Evolutionary conservation across 2,888 invertebrate genomes (phyloP).

Genomic region (Phymatocera aterrima): DNA sequence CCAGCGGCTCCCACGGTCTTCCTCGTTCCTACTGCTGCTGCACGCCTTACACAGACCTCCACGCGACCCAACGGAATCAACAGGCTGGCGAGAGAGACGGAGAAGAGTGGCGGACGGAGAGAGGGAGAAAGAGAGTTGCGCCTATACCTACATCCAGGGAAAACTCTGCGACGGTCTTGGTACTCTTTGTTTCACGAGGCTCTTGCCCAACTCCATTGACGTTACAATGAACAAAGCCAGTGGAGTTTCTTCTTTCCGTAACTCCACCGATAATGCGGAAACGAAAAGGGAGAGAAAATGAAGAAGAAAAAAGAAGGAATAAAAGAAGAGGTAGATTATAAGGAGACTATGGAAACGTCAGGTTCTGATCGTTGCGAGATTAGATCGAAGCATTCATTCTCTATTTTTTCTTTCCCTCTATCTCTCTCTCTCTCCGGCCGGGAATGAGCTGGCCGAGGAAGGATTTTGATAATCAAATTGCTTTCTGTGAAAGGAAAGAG

Average conservation of each 20-base stretch:
- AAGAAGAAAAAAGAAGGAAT: not conserved
- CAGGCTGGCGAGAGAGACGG: conserved; percentile 42
- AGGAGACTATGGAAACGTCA: not conserved
- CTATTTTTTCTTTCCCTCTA: not conserved
- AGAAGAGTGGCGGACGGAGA: not conserved
- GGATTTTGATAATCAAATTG: conserved; percentile 10
- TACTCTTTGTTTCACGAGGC: conserved; percentile 24
- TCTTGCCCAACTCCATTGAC: conserved; percentile 36
- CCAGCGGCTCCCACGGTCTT: not conserved
- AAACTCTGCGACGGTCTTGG: conserved; percentile 16
- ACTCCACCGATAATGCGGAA: not conserved
- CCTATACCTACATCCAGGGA: conserved; percentile 37
- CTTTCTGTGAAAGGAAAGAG: not conserved
- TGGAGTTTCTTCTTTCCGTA: not conserved
- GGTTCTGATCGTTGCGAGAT: not conserved
- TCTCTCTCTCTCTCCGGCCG: too few species aligned
- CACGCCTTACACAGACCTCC: conserved; percentile 19
- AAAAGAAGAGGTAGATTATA: not conserved
- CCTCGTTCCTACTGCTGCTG: not conserved
- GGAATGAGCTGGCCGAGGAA: not conserved
- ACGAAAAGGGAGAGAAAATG: not conserved
- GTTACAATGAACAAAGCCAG: conserved; percentile 12
- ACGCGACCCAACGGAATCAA: conserved; percentile 44
- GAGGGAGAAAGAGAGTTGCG: not conserved
- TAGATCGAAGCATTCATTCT: not conserved